Evolutionary conservation across 2,113 vertebrate genomes (phyloP).

Genomic region (Romanogobio albipinnatus): DNA sequence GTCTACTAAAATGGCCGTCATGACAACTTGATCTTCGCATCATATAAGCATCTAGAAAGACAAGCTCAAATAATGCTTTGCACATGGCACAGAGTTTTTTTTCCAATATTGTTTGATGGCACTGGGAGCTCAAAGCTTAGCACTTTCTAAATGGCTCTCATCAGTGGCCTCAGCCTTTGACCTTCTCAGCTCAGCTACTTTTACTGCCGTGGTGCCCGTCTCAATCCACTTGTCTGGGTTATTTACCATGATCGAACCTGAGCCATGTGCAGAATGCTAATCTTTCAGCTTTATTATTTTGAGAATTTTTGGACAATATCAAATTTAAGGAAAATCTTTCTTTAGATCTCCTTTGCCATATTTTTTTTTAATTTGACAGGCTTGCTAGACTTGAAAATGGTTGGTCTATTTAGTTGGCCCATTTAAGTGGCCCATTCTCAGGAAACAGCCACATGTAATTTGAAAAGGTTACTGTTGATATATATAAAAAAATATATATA

Average conservation of each 20-base stretch:
- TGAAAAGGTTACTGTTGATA: background rate
- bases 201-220: background rate
- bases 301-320: background rate
- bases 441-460: background rate
- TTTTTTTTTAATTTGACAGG: background rate
- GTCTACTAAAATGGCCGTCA: background rate
- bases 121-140: background rate
- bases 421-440: background rate
- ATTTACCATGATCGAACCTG: background rate
- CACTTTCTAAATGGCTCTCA: background rate
- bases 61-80: constrained; percentile 23
- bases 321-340: background rate
- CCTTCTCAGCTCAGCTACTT: background rate
- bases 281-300: background rate
- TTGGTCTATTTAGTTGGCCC: too few relatives aligned
- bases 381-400: background rate
- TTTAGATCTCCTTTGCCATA: background rate
- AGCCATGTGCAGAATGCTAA: background rate
- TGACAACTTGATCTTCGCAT: constrained; percentile 27
- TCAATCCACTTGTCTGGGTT: background rate
- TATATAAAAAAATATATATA: too few relatives aligned
- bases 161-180: background rate
- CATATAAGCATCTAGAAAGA: background rate
- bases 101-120: constrained; percentile 3
- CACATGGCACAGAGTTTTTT: constrained; percentile 15